Conservation (phyloP, 1,140 invertebrate genomes). For the Bombus huntii region DNA sequence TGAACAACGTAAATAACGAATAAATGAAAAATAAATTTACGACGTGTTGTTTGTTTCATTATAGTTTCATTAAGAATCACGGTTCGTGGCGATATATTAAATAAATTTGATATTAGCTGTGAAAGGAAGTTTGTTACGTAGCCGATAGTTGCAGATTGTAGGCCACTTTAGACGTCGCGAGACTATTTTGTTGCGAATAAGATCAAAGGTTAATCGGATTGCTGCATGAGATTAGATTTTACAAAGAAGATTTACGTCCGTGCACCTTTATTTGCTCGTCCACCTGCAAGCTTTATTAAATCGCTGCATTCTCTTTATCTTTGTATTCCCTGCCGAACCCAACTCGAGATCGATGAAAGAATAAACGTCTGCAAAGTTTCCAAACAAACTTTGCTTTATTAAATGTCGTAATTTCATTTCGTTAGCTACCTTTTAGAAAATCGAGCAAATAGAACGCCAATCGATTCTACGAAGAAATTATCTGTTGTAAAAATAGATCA, state of each 20-base stretch:
- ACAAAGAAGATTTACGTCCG: slow-evolving; percentile 33
- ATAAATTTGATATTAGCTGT: neutral
- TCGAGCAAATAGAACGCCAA: neutral
- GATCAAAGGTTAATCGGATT: slow-evolving; percentile 41
- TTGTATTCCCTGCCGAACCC: neutral
- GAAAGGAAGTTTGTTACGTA: neutral
- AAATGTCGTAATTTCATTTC: neutral
- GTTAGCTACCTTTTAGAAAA: neutral
- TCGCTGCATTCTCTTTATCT: slow-evolving; percentile 19
- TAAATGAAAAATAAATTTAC: neutral
- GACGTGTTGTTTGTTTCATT: neutral
- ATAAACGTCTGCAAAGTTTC: slow-evolving; percentile 8
- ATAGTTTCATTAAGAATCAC: neutral
- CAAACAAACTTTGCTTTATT: slow-evolving; percentile 9
- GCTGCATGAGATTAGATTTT: slow-evolving; percentile 16
- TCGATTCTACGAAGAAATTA: neutral
- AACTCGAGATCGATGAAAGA: slow-evolving; percentile 7
- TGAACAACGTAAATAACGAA: neutral
- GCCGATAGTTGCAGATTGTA: neutral
- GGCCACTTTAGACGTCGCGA: slow-evolving; percentile 8
- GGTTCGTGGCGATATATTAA: neutral
- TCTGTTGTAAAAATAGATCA: neutral
- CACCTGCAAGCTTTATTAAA: slow-evolving; percentile 23
- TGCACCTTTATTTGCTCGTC: slow-evolving; percentile 18
- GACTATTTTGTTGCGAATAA: slow-evolving; percentile 26